Base-by-base conservation (phyloP, 2,113 vertebrate species). In the Todiramphus chloris region DNA sequence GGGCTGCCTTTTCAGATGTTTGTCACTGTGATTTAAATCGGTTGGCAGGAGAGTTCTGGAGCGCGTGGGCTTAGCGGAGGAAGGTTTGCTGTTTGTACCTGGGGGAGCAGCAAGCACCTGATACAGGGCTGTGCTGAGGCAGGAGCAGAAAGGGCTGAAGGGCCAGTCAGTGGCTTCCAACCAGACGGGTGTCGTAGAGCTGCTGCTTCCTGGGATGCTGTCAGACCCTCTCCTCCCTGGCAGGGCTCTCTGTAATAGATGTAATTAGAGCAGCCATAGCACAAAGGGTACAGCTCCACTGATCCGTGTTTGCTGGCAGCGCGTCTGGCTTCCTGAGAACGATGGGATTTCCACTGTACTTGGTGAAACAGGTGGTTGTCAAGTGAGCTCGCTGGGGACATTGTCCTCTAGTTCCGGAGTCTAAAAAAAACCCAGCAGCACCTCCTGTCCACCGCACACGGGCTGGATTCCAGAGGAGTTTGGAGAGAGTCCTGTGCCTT, bases 241-340 rank as follows among this genome's bases (percentile, higher is more conserved):
- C 83, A 93, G 89, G 72, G 16, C 68, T 44, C 41, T 85, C 67
- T 2, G 0, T 35, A 58, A 50, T 18, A 76, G 59, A 74, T 95
- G 90, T 74, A 88, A 93, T 79, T 80, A 79, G 79, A 94, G 85
- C 28, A 10, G 87, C 76, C 5, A 4, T 13, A 72, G 79, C 94
- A 82, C 89, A 19, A 39, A 41, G 62, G 89, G 68, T 13, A 51
- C 74, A 20, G 87, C 78, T 88, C 79, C 88, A 90, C 90, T 97
- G 92, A 76, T 83, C 78, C 41, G 2, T 46, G 43, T 5, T 13
- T 6, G 16, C 89, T 78, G 87, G 44, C 87, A 48, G 62, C 1
- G 75, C 90, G 90, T 69, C 92, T 94, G 94, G 35, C 94, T 86
- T 84, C 78, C 89, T 48, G 66, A 67, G 80, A 86, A 43, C 10